A percentile compares a stretch with the other conserved stretches of the same genome.
Conservation (phyloP, 2,797 vertebrate species). For the Pteronotus mesoamericanus region DNA sequence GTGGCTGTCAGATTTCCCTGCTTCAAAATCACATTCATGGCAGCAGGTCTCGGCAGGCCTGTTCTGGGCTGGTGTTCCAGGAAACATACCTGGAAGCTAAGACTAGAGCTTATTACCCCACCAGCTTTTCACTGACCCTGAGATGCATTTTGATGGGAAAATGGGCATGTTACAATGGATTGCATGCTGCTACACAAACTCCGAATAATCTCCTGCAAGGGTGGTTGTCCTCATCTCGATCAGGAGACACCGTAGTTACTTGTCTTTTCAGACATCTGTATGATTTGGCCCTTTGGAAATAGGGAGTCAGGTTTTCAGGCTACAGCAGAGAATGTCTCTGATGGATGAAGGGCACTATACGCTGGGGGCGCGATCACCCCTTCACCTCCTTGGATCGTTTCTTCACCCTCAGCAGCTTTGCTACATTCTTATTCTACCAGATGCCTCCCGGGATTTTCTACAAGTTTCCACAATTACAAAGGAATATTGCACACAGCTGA, state of each 20-base stretch:
- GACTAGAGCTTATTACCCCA: background rate
- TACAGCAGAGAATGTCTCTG: background rate
- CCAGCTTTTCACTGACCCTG: background rate
- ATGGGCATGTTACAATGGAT: background rate
- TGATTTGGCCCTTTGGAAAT: background rate
- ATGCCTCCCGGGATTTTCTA: background rate
- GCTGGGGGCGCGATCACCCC: background rate
- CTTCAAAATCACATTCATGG: background rate
- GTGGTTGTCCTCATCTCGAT: background rate
- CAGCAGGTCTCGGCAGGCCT: background rate
- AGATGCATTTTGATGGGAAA: background rate
- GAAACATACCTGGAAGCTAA: background rate
- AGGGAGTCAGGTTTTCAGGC: background rate
- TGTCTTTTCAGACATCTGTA: background rate
- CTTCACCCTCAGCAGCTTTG: background rate
- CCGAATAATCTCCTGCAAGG: background rate
- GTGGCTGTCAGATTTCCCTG: background rate
- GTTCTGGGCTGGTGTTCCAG: background rate
- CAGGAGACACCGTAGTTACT: background rate
- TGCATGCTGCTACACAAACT: background rate
- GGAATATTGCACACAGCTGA: background rate
- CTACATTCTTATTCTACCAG: background rate
- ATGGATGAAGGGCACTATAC: background rate
- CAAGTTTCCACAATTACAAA: background rate
- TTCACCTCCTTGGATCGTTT: background rate